Percentiles rank a stretch among this genome's conserved stretches.
Conservation (phyloP, 2,888 invertebrate species). For the Capitulum mitella region DNA sequence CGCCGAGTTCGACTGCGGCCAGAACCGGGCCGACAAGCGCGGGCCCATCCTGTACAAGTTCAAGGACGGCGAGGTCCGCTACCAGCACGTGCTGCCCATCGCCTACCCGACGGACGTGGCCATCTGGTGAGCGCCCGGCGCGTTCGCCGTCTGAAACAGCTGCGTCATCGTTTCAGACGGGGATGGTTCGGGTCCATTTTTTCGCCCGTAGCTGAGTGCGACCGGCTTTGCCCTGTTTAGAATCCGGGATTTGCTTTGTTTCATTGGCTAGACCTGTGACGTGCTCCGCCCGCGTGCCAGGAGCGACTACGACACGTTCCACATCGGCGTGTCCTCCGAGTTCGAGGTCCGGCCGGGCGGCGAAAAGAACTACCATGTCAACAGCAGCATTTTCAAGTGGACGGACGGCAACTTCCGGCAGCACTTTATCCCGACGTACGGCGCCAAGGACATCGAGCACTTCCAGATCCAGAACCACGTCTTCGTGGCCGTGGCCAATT, state of each 20-base stretch:
- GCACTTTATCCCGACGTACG: background rate
- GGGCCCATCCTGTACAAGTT: background rate
- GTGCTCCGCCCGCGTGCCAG: background rate
- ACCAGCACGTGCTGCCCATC: background rate
- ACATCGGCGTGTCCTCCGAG: background rate
- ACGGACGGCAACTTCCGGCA: slow-evolving; percentile 3
- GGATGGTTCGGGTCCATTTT: too few relatives aligned
- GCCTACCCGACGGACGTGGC: background rate
- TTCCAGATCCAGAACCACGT: slow-evolving; percentile 1
- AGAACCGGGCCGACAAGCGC: slow-evolving; percentile 13
- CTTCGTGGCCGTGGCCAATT: background rate
- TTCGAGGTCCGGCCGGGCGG: background rate
- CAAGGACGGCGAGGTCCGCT: background rate
- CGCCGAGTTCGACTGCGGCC: background rate
- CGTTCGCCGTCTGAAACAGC: too few relatives aligned
- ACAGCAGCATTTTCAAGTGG: slow-evolving; percentile 24
- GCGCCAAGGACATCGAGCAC: background rate
- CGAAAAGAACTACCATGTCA: background rate
- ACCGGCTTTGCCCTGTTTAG: too few relatives aligned
- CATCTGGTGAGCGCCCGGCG: background rate
- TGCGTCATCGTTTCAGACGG: too few relatives aligned
- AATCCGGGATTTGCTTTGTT: too few relatives aligned
- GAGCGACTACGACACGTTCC: background rate
- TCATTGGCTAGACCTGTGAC: too few relatives aligned
- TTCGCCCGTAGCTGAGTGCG: too few relatives aligned